Conservation (phyloP, 2,888 invertebrate species). For the Apeira syringaria region DNA sequence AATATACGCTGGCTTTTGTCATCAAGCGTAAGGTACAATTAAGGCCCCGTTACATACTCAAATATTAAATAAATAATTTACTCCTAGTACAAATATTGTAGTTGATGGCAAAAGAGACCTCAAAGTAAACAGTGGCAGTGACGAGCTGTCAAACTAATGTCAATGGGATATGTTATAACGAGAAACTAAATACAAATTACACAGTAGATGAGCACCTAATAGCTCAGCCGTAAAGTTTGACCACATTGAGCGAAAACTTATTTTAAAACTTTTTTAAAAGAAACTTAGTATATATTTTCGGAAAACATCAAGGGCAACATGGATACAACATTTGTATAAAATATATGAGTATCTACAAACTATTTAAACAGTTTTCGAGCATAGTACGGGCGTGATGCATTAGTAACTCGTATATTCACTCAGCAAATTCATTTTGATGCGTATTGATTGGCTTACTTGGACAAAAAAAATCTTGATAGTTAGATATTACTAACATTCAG, state of each 20-base stretch:
- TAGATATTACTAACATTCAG: no score
- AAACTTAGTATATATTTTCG: no score
- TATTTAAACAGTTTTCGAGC: no score
- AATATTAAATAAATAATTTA: not conserved
- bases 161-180: constrained; percentile 10
- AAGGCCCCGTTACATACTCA: not conserved
- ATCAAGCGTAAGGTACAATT: not conserved
- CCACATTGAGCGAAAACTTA: constrained; percentile 1
- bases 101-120: constrained; percentile 1
- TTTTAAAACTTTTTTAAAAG: no score
- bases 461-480: no score
- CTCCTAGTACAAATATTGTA: not conserved
- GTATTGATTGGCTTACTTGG: no score
- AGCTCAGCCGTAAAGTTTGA: constrained; percentile 4
- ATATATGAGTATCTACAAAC: no score
- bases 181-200: not conserved
- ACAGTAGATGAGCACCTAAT: not conserved
- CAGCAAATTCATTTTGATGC: no score
- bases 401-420: no score
- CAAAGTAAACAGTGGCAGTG: constrained; percentile 13
- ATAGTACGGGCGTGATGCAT: no score
- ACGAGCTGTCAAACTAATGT: constrained; percentile 21
- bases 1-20: not conserved
- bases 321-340: no score
- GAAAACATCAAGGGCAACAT: no score